Conservation (phyloP, 2,888 invertebrate genomes). For the Drosophila maculinotata region DNA sequence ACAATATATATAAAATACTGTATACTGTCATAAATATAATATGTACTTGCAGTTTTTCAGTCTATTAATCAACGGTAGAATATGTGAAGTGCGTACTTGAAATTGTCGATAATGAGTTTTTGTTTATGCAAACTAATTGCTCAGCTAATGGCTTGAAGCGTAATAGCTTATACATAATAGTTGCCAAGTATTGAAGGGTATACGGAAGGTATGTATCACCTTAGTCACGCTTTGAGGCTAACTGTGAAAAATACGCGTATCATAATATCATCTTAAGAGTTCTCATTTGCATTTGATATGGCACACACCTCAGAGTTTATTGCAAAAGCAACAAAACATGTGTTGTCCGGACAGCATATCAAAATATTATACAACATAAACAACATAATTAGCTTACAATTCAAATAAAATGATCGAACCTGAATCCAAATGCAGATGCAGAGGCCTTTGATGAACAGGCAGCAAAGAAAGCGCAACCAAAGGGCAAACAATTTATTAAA, state of each 20-base stretch:
- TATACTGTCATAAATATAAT: too few relatives aligned
- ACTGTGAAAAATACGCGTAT: slow-evolving; percentile 9
- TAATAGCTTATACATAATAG: slow-evolving; percentile 23
- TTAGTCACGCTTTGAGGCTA: slow-evolving; percentile 27
- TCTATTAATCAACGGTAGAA: slow-evolving; percentile 13
- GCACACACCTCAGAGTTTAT: slow-evolving; percentile 15
- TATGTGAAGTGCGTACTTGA: slow-evolving; percentile 46
- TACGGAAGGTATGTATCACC: too few relatives aligned
- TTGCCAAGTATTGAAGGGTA: neutral
- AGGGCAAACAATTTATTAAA: slow-evolving; percentile 64
- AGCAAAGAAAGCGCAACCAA: slow-evolving; percentile 66
- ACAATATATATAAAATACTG: too few relatives aligned
- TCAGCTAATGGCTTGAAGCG: slow-evolving; percentile 51
- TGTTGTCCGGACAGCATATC: slow-evolving; percentile 61
- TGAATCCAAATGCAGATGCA: slow-evolving; percentile 28
- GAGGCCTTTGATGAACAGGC: slow-evolving; percentile 26
- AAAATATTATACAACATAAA: slow-evolving; percentile 75
- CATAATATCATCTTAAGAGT: slow-evolving; percentile 33
- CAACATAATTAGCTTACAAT: slow-evolving; percentile 72
- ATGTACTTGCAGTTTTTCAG: neutral
- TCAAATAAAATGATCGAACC: slow-evolving; percentile 52
- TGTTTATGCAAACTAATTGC: slow-evolving; percentile 62
- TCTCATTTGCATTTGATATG: slow-evolving; percentile 57
- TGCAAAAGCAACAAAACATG: slow-evolving; percentile 59
- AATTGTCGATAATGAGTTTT: slow-evolving; percentile 62